Percentiles rank a stretch among this genome's conserved stretches.
These are phyloP conservation scores for Drymonia ruficornis DNA, from an alignment of 2,888 invertebrate genomes.

Conservation along the genomic window DNA sequence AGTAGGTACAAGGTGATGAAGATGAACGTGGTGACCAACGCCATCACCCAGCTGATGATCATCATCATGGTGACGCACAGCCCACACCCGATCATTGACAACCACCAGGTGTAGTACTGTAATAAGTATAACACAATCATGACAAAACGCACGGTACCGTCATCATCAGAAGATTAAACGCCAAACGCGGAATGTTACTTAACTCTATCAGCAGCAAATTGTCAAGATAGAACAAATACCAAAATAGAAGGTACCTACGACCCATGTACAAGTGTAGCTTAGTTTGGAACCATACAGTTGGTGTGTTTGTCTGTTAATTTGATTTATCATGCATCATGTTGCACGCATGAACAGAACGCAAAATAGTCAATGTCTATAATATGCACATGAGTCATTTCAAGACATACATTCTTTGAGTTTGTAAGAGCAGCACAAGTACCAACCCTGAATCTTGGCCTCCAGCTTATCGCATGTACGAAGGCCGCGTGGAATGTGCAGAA, in stretches of 20 bases:
- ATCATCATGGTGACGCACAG: conserved; percentile 95
- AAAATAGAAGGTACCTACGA: too few species aligned
- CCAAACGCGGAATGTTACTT: too few species aligned
- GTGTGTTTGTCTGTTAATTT: too few species aligned
- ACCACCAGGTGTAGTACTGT: conserved; percentile 95
- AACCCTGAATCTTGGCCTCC: conserved; percentile 94
- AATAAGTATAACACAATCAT: conserved; percentile 43
- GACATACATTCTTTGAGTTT: too few species aligned
- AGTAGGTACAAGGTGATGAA: conserved; percentile 95
- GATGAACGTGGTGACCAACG: conserved; percentile 93
- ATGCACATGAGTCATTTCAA: too few species aligned
- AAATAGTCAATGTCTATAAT: too few species aligned
- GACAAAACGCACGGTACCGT: neutral
- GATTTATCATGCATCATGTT: too few species aligned
- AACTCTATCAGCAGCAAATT: too few species aligned
- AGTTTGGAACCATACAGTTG: too few species aligned
- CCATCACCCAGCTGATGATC: conserved; percentile 95
- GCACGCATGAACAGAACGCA: too few species aligned
- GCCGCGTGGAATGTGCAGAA: conserved; percentile 97
- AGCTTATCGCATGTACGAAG: conserved; percentile 92
- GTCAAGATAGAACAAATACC: too few species aligned
- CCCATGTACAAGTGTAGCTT: too few species aligned
- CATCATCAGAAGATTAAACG: neutral
- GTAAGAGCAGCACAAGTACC: conserved; percentile 26
- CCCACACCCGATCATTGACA: conserved; percentile 92